Conservation (phyloP, 2,888 invertebrate genomes). For the Plemyria rubiginata region DNA sequence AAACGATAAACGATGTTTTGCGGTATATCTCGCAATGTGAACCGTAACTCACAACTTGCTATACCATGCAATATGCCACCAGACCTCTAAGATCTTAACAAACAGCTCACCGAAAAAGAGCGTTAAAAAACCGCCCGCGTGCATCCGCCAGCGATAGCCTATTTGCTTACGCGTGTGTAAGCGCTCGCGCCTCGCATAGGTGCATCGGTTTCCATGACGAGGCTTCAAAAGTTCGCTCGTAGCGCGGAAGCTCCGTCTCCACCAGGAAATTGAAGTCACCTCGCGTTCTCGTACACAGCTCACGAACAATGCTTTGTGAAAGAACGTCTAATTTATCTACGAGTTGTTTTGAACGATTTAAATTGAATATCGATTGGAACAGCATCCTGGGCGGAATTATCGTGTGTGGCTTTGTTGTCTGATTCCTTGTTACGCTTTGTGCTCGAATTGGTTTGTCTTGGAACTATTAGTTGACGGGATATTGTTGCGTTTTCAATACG, state of each 20-base stretch:
- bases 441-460: slow-evolving; percentile 38
- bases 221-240: slow-evolving; percentile 71
- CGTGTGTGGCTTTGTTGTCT: slow-evolving; percentile 49
- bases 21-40: too few species aligned
- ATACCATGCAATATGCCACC: too few species aligned
- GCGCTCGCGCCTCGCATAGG: slow-evolving; percentile 55
- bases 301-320: slow-evolving; percentile 81
- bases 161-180: slow-evolving; percentile 71
- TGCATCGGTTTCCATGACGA: slow-evolving; percentile 75
- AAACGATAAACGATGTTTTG: too few species aligned
- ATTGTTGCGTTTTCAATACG: slow-evolving; percentile 38
- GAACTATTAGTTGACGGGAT: slow-evolving; percentile 39
- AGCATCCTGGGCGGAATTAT: slow-evolving; percentile 46
- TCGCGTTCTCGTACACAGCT: slow-evolving; percentile 52
- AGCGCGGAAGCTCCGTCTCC: slow-evolving; percentile 62
- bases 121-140: slow-evolving; percentile 40
- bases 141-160: slow-evolving; percentile 60
- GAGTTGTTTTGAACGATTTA: slow-evolving; percentile 74
- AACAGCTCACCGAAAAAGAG: not conserved
- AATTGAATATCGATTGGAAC: slow-evolving; percentile 78
- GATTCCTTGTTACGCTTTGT: slow-evolving; percentile 45
- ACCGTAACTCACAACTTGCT: too few species aligned
- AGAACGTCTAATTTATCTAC: slow-evolving; percentile 82
- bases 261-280: slow-evolving; percentile 84
- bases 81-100: too few species aligned